Evolutionary conservation across 2,888 invertebrate species (phyloP).

Genomic region (Lasioglossum lativentre): DNA sequence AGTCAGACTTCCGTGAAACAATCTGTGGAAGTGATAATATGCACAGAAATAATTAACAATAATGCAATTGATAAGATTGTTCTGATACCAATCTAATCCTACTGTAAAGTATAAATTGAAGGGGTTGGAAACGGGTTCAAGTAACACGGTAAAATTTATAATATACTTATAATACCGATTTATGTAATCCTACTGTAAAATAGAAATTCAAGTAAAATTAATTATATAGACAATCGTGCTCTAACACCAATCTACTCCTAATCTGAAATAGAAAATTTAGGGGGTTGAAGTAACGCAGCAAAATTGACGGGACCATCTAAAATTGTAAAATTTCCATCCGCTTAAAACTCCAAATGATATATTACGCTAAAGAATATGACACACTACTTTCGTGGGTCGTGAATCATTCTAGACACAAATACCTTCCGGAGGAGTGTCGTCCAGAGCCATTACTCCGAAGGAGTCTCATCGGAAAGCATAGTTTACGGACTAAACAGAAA

Average conservation of each 20-base stretch:
- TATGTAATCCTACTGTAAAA: background rate
- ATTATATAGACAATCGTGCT: background rate
- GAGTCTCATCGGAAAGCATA: background rate
- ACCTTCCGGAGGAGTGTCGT: background rate
- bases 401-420: conserved; percentile 1
- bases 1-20: too few species aligned
- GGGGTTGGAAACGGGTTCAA: too few species aligned
- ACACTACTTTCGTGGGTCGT: background rate
- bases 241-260: background rate
- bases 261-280: background rate
- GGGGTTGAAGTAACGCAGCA: background rate
- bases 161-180: too few species aligned
- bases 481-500: background rate
- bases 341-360: background rate
- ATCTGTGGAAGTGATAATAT: too few species aligned
- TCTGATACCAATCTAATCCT: too few species aligned
- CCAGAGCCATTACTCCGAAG: background rate
- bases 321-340: background rate
- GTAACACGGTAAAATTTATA: too few species aligned
- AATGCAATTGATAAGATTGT: too few species aligned
- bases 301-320: background rate
- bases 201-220: background rate
- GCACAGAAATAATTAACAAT: too few species aligned
- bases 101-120: too few species aligned
- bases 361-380: background rate